These are phyloP conservation scores for Andrena hattorfiana DNA, from an alignment of 2,888 invertebrate genomes.

Conservation along the genomic window DNA sequence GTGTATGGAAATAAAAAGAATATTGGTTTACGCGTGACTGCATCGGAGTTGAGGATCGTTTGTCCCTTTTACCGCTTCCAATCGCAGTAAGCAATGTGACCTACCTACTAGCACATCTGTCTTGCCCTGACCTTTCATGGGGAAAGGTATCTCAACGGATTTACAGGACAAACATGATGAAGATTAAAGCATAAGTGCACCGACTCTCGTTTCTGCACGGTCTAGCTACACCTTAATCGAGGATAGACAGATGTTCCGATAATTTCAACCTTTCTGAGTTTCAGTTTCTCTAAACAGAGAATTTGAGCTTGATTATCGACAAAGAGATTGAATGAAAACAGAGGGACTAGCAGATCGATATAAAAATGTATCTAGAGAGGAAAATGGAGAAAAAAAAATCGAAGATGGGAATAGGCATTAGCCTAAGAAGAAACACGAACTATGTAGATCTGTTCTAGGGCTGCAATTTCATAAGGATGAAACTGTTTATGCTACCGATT, in stretches of 20 bases:
- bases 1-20: background rate
- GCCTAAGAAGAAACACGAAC: too few species aligned
- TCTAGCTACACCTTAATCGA: constrained; percentile 17
- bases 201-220: constrained; percentile 36
- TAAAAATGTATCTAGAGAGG: too few species aligned
- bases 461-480: too few species aligned
- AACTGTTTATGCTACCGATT: too few species aligned
- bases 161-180: constrained; percentile 61
- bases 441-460: too few species aligned
- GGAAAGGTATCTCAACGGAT: constrained; percentile 70
- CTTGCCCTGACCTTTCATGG: constrained; percentile 72
- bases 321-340: too few species aligned
- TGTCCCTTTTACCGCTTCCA: constrained; percentile 58
- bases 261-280: constrained; percentile 8
- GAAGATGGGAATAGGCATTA: too few species aligned
- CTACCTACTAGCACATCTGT: constrained; percentile 65
- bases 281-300: background rate
- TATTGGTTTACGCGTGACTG: background rate
- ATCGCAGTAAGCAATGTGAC: constrained; percentile 62
- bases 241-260: constrained; percentile 6
- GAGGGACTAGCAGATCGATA: too few species aligned
- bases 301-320: too few species aligned
- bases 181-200: constrained; percentile 57
- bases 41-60: constrained; percentile 22
- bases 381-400: too few species aligned